Conservation (phyloP, 2,888 invertebrate genomes). For the Pocota personata region DNA sequence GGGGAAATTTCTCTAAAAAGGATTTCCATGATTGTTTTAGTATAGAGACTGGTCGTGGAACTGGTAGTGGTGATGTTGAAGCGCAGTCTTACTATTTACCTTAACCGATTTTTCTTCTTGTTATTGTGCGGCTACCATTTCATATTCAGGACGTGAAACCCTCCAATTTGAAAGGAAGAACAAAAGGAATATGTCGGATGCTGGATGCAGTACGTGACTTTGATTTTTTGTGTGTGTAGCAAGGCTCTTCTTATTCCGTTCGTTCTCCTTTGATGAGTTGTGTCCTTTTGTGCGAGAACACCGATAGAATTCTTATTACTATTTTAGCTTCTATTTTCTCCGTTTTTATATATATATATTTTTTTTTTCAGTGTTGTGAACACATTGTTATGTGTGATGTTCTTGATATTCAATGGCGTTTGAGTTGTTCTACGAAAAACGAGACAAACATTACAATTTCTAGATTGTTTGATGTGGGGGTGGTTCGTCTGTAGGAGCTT, state of each 20-base stretch:
- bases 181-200: constrained; percentile 60
- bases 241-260: constrained; percentile 6
- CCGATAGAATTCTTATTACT: constrained; percentile 57
- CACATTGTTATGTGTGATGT: constrained; percentile 50
- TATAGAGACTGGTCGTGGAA: background rate
- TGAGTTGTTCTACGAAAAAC: constrained; percentile 40
- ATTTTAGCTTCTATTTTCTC: background rate
- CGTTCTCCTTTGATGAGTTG: constrained; percentile 61
- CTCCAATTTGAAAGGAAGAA: constrained; percentile 44
- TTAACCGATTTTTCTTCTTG: constrained; percentile 40
- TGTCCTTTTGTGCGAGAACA: constrained; percentile 57
- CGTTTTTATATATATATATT: background rate
- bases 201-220: constrained; percentile 59
- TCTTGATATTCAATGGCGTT: constrained; percentile 38
- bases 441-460: constrained; percentile 54
- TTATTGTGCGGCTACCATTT: constrained; percentile 54
- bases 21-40: constrained; percentile 35
- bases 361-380: background rate
- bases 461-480: background rate
- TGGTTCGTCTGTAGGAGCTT: background rate
- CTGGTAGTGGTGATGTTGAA: background rate
- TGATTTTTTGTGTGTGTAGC: constrained; percentile 13
- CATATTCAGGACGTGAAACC: constrained; percentile 66
- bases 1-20: background rate
- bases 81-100: constrained; percentile 24